These are phyloP conservation scores for Mustela nigripes DNA, from an alignment of 2,113 vertebrate genomes.

Conservation along the genomic window DNA sequence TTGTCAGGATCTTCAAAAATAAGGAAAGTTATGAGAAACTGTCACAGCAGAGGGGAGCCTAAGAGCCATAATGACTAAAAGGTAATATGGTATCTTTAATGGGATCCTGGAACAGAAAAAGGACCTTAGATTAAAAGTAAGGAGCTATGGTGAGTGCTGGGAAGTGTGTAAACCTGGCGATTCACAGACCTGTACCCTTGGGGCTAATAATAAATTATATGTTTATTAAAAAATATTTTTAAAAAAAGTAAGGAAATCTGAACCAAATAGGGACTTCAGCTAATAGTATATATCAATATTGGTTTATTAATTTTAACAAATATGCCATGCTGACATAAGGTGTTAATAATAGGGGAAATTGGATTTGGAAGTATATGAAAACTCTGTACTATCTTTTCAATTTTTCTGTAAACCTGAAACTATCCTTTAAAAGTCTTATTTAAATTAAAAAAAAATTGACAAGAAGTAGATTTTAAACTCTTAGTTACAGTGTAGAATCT, in stretches of 20 bases:
- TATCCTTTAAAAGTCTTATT: conserved; percentile 15
- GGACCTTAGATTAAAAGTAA: not conserved
- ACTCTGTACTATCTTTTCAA: not conserved
- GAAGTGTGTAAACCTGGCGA: too few relatives aligned
- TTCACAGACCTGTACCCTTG: too few relatives aligned
- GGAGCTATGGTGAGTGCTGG: not conserved
- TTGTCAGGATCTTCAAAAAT: not conserved
- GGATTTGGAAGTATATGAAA: not conserved
- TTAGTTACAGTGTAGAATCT: not conserved
- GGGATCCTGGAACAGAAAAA: not conserved
- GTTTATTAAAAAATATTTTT: too few relatives aligned
- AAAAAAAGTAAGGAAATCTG: not conserved
- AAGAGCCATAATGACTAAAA: not conserved
- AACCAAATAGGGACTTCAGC: not conserved
- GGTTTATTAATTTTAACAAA: conserved; percentile 28
- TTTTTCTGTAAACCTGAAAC: conserved; percentile 28
- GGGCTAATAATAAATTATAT: too few relatives aligned
- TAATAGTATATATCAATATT: not conserved
- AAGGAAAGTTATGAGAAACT: conserved; percentile 29
- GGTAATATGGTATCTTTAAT: not conserved
- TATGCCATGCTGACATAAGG: not conserved
- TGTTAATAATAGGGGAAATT: conserved; percentile 7
- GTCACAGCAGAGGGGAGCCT: not conserved
- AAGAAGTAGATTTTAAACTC: conserved; percentile 31
- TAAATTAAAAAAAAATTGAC: not conserved